Evolutionary conservation across 1,140 invertebrate genomes (phyloP).

Genomic region (Drosophila malerkotliana): DNA sequence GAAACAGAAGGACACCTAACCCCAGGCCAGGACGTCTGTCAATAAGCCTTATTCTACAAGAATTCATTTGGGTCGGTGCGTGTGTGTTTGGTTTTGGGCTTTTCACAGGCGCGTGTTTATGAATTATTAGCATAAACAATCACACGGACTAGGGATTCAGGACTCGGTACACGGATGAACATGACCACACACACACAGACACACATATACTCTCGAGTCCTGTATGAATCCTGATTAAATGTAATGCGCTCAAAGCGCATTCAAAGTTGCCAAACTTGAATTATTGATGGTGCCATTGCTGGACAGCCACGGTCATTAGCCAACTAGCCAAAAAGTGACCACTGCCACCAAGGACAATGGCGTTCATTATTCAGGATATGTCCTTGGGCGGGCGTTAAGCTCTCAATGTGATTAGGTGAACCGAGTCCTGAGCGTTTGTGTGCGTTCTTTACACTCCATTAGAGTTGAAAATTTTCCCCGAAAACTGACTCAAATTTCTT

Average conservation of each 20-base stretch:
- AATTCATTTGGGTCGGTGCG: constrained; percentile 34
- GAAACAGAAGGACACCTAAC: constrained; percentile 9
- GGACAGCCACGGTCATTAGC: constrained; percentile 38
- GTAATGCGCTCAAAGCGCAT: constrained; percentile 48
- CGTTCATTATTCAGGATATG: constrained; percentile 48
- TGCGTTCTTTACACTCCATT: constrained; percentile 41
- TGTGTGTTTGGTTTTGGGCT: constrained; percentile 47
- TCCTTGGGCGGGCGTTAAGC: constrained; percentile 46
- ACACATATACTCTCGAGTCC: constrained; percentile 1
- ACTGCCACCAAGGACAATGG: constrained; percentile 17
- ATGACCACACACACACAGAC: neutral
- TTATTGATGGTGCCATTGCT: constrained; percentile 40
- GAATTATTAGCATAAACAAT: constrained; percentile 65
- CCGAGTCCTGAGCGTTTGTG: neutral
- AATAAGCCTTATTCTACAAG: constrained; percentile 52
- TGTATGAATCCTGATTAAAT: constrained; percentile 53
- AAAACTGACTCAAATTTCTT: constrained; percentile 27
- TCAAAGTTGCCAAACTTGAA: constrained; percentile 35
- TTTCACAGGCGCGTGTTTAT: constrained; percentile 67
- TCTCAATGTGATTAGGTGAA: constrained; percentile 47
- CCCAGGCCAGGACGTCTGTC: constrained; percentile 29
- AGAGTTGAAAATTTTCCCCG: constrained; percentile 29
- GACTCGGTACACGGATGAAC: neutral
- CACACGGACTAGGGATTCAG: constrained; percentile 5
- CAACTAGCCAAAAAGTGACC: constrained; percentile 41